Conservation (phyloP, 2,797 vertebrate genomes). For the Oreonectes daqikongensis region DNA sequence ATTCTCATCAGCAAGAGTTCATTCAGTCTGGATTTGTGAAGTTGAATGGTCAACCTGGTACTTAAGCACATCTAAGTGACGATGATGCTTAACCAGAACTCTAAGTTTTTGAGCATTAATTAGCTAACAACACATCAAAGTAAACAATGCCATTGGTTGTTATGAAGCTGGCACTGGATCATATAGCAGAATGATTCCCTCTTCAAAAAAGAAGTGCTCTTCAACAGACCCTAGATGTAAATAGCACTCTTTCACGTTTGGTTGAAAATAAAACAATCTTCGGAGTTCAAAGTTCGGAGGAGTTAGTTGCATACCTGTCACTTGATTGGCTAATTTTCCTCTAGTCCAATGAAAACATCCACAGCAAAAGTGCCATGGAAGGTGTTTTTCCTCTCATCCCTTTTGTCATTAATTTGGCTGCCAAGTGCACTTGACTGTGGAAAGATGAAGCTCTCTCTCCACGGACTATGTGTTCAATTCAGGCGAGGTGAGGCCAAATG, state of each 20-base stretch:
- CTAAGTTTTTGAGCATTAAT: conserved; percentile 41
- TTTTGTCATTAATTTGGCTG: conserved; percentile 69
- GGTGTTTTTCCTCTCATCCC: conserved; percentile 62
- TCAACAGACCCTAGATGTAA: conserved; percentile 56
- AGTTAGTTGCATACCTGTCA: conserved; percentile 54
- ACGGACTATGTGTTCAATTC: conserved; percentile 62
- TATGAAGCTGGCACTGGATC: conserved; percentile 69
- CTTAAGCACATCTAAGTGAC: conserved; percentile 19
- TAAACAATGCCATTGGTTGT: conserved; percentile 73
- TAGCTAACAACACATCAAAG: conserved; percentile 63
- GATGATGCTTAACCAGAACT: conserved; percentile 37
- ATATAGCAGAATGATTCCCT: conserved; percentile 62
- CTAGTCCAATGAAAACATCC: conserved; percentile 61
- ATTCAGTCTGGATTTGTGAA: conserved; percentile 20
- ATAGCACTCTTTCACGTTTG: too few species aligned
- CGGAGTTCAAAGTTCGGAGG: too few species aligned
- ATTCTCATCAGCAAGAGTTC: conserved; percentile 27
- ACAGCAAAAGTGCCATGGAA: conserved; percentile 63
- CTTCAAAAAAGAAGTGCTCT: conserved; percentile 47
- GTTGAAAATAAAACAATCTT: too few species aligned
- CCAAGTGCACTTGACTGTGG: conserved; percentile 77
- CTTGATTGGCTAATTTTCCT: conserved; percentile 51
- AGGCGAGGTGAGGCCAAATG: conserved; percentile 62
- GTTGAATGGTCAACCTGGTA: conserved; percentile 19
- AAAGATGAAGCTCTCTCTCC: conserved; percentile 65